Base-by-base conservation (phyloP, 1,140 invertebrate genomes). In the Ceratina australensis region DNA sequence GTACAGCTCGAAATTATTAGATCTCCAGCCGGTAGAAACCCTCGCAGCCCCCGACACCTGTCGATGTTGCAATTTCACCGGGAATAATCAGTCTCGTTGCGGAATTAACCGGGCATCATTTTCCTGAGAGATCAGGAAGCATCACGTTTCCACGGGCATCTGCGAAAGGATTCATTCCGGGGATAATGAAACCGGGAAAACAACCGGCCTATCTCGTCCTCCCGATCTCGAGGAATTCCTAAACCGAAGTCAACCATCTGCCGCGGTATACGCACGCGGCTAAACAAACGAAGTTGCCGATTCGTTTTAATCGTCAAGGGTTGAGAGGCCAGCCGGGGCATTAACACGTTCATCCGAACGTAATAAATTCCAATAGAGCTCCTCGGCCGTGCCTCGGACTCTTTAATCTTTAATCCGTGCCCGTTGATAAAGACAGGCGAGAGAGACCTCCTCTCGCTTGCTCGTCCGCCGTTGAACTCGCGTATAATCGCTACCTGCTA, bases 301-400 rank as follows among this genome's bases (percentile, higher is more conserved):
- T 79, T 74, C 59, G 20, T 5, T 49, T 49, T 66, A 82, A 82
- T 82, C 69, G 65, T 24, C 28, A 52, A 82, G 15, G 28, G 67
- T 3, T 24, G 33, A 52, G 33, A 42, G 33, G 33, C 64, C 33
- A 24, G 7, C 7, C 16, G n/a, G 20, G 10, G 33, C 33, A 42
- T 42, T 42, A 42, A 42, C 33, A 42, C 33, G 33, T 42, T 42
- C 33, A 10, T 7, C 33, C 5, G 33, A 10, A 42, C 33, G 33
- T 42, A 10, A 42, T 42, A 42, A 42, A 42, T 42, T 42, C 33
- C 33, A 42, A 42, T 10, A 10, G 33, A 42, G 33, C 10, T 10
- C 5, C 28, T 33, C 28, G 28, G 5, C 28, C 28, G 33, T 42
- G 7, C 33, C 10, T 42, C 33, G 5, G 33, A 10, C 33, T 5